phyloP scores from a whole-genome alignment of 2,888 invertebrate species.

The Tenthredo amoena region DNA sequence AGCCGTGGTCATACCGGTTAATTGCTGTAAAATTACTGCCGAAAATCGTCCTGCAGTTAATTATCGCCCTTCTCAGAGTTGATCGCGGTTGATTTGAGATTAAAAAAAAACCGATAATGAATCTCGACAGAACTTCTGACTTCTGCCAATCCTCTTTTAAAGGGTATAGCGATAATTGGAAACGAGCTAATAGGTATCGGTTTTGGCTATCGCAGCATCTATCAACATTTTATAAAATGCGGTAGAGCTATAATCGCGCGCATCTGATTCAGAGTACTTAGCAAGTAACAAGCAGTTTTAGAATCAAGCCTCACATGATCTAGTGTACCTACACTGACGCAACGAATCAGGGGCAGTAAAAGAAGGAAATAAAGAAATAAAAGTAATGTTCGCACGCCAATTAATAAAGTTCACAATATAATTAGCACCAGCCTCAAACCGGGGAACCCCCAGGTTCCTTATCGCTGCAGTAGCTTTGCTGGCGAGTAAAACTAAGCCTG shows the following conservation, averaged over 20 bases:
- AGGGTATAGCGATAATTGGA: background rate
- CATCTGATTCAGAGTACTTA: background rate
- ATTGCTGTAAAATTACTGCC: conserved; percentile 36
- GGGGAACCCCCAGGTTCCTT: background rate
- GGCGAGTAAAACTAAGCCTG: background rate
- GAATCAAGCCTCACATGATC: background rate
- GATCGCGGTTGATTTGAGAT: background rate
- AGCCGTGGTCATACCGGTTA: background rate
- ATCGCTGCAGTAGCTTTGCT: background rate
- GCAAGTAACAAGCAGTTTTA: background rate
- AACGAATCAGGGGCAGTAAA: background rate
- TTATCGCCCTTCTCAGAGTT: conserved; percentile 23
- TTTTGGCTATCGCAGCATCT: background rate
- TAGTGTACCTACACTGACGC: background rate
- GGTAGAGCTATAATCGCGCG: background rate
- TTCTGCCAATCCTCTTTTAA: background rate
- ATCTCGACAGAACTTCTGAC: conserved; percentile 22
- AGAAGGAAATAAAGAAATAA: background rate
- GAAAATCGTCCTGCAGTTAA: conserved; percentile 36
- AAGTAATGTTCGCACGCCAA: background rate
- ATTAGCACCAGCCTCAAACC: background rate
- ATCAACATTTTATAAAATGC: background rate
- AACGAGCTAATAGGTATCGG: conserved; percentile 7
- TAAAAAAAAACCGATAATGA: conserved; percentile 38
- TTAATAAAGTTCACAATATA: background rate